These are phyloP conservation scores for Artibeus lituratus DNA, from an alignment of 2,797 vertebrate species.

Conservation along the genomic window DNA sequence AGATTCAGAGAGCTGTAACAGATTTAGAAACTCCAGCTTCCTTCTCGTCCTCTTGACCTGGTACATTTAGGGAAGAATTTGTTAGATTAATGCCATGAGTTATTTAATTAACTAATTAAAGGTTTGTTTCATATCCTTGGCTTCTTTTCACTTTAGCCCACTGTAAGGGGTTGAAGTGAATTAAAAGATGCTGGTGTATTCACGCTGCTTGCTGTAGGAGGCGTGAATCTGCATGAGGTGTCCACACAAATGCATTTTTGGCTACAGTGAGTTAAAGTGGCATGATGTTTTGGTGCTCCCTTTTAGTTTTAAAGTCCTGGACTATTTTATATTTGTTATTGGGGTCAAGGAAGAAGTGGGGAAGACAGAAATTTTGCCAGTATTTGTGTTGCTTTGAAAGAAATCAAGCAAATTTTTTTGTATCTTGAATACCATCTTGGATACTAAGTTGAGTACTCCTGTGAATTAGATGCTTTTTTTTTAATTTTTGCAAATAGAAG, in stretches of 20 bases:
- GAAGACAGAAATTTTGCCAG: not conserved
- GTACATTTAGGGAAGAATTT: not conserved
- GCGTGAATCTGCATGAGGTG: accelerated
- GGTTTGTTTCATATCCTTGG: not conserved
- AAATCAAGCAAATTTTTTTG: slow-evolving; percentile 52
- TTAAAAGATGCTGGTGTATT: not conserved
- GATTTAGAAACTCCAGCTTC: not conserved
- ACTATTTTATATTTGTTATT: not conserved
- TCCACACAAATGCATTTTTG: not conserved
- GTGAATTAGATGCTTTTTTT: not conserved
- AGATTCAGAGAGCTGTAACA: not conserved
- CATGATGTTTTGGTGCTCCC: slow-evolving; percentile 38
- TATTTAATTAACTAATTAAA: not conserved
- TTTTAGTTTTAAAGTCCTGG: slow-evolving; percentile 56
- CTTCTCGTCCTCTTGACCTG: not conserved
- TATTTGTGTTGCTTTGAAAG: slow-evolving; percentile 43
- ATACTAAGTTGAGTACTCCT: slow-evolving; percentile 10
- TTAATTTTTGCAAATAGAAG: slow-evolving; percentile 32
- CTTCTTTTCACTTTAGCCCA: not conserved
- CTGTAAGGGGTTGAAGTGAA: not conserved
- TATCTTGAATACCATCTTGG: slow-evolving; percentile 60
- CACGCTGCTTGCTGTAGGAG: not conserved
- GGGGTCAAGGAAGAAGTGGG: not conserved
- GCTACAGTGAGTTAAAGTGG: not conserved
- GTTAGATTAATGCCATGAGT: not conserved